A percentile compares a stretch with the other conserved stretches of the same genome.
phyloP scores from a whole-genome alignment of 2,797 vertebrate genomes.

The Characodon lateralis region DNA sequence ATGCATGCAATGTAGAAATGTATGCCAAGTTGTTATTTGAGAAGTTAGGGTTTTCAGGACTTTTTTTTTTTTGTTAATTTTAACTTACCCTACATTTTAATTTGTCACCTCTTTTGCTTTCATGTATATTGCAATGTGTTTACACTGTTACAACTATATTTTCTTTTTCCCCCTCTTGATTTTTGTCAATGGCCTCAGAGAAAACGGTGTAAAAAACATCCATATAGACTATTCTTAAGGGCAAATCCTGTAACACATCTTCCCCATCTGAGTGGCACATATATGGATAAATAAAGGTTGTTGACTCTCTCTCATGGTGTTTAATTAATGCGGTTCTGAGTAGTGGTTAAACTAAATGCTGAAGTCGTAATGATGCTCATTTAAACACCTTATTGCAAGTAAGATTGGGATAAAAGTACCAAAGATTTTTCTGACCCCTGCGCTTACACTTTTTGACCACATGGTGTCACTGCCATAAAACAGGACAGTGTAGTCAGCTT shows the following conservation, averaged over 20 bases:
- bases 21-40: conserved; percentile 83
- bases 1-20: conserved; percentile 87
- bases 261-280: conserved; percentile 82
- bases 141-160: conserved; percentile 82
- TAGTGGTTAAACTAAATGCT: not conserved
- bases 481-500: not conserved
- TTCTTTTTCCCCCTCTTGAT: conserved; percentile 67
- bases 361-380: no score
- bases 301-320: conserved; percentile 76
- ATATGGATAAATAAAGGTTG: conserved; percentile 88
- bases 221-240: conserved; percentile 79
- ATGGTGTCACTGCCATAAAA: conserved; percentile 44
- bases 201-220: conserved; percentile 80
- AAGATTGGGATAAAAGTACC: not conserved
- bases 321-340: conserved; percentile 33
- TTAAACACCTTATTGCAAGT: not conserved
- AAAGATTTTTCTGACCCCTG: not conserved
- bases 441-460: conserved; percentile 41
- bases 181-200: conserved; percentile 80
- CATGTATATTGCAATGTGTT: conserved; percentile 83
- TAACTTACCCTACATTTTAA: conserved; percentile 81
- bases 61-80: conserved; percentile 71
- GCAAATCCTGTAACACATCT: conserved; percentile 80
- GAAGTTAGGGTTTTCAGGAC: conserved; percentile 74
- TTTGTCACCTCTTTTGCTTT: conserved; percentile 79